Evolutionary conservation across 53 echinoderm and acorn worm species (phyloP), one percentile per base, ranked within the genome.

Genomic region (Paracentrotus lividus): DNA sequence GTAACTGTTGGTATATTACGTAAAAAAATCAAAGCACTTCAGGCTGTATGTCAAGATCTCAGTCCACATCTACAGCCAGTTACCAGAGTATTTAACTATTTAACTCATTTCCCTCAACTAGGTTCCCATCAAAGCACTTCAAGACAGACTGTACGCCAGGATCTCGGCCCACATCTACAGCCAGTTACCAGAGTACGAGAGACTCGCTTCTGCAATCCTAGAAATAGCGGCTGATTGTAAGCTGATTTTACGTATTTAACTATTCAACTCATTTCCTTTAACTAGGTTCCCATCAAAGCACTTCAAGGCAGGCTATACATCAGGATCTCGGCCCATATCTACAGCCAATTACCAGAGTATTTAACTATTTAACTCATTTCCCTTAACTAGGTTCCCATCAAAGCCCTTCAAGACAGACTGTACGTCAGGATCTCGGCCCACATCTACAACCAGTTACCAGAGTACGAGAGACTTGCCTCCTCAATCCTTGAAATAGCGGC

Each of bases 161-260:
- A 97, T 97, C 88, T 97, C 97, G 0, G 92, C 78, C 3, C 97
- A 97, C 89, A 94, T 97, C 69, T 94, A 97, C 97, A 97, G 96
- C 59, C 93, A 97, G 86, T 68, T 95, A 7, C 12, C 93, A 18
- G 97, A 97, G 40, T 97, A 97, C 58, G 55, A 93, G 58, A 94
- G 84, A 60, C 95, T 97, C 15, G 96, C 95, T 7, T 65, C 94
- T 20, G 95, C 94, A 5, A 77, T 97, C 60, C 51, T 91, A 49
- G 65, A 94, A 52, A 72, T 94, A 47, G 68, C 84, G n/a, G n/a
- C n/a, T n/a, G n/a, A n/a, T n/a, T n/a, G n/a, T n/a, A n/a, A n/a
- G n/a, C n/a, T n/a, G n/a, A n/a, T n/a, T n/a, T n/a, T n/a, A n/a
- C n/a, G n/a, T n/a, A n/a, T n/a, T n/a, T n/a, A n/a, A n/a, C n/a